phyloP scores from a whole-genome alignment of 2,113 vertebrate species.

The Chamaea fasciata region DNA sequence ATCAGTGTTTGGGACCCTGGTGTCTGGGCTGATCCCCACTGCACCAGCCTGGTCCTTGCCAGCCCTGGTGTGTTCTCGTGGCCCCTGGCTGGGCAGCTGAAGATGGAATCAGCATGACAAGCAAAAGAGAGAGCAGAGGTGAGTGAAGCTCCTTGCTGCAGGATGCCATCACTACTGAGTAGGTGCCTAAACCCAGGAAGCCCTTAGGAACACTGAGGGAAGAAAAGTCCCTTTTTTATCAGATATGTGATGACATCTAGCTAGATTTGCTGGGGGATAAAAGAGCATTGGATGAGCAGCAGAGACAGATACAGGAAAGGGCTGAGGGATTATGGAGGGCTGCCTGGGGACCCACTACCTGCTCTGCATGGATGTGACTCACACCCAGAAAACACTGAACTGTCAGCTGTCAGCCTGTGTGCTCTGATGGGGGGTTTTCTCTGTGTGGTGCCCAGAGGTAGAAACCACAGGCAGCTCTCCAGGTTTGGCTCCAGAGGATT shows the following conservation, averaged over 20 bases:
- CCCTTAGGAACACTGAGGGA: background rate
- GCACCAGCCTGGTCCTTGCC: background rate
- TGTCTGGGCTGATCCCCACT: background rate
- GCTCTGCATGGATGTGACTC: background rate
- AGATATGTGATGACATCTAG: background rate
- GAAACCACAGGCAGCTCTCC: background rate
- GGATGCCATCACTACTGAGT: background rate
- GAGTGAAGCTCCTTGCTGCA: background rate
- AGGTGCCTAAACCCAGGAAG: background rate
- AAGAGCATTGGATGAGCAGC: background rate
- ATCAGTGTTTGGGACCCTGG: background rate
- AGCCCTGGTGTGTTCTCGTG: background rate
- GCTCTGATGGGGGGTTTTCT: background rate
- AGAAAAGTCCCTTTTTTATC: background rate
- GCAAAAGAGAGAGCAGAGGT: fast-evolving
- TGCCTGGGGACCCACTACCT: fast-evolving
- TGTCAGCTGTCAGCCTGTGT: background rate
- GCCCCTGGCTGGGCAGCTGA: background rate
- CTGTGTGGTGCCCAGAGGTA: background rate
- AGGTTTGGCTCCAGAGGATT: background rate
- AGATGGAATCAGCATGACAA: background rate
- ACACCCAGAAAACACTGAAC: background rate
- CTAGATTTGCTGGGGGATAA: background rate
- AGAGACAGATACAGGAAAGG: background rate
- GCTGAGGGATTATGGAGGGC: background rate